Base-by-base conservation (phyloP, 2,113 vertebrate species). In the Leptobrachium leishanense region DNA sequence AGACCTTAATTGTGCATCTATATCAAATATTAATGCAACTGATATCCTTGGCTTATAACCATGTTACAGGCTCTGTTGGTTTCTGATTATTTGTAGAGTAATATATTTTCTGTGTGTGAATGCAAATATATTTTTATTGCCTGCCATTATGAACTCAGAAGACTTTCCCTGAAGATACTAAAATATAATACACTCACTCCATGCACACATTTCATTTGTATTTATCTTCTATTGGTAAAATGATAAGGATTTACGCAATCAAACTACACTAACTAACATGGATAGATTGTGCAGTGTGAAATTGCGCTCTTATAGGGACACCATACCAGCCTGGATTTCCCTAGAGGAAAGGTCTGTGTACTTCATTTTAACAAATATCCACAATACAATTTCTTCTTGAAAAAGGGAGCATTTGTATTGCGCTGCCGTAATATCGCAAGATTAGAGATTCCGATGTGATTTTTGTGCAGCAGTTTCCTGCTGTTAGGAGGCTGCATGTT, bases 61-160 rank as follows among this genome's bases (percentile, higher is more conserved):
- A 39, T 85, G 84, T 85, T 62, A 82, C 86, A 72, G 8, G 4
- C 63, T 54, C 68, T 78, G 67, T 9, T 84, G 15, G 71, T 82
- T 90, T 80, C 79, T 72, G 84, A 70, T 81, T 65, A 72, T 74
- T 74, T 79, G 5, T 44, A 40, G 31, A 74, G 39, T 79, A 69
- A 55, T 86, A 80, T 84, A 79, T 85, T 85, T 72, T 74, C 63
- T 81, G 79, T 83, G 68, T 78, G 73, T 85, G 79, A 82, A 85
- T 82, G 85, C 83, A 89, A 88, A 91, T 83, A 86, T 85, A 85
- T 84, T 90, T 92, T 83, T 90, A 92, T 90, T 90, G 82, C 89
- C 83, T 81, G 82, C 66, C 86, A 79, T 91, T 91, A 90, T 87
- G 87, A 87, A 87, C 84, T 88, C 84, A 74, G 62, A 82, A 88